These are phyloP conservation scores for Boloria selene DNA, from an alignment of 2,888 invertebrate species.

Conservation along the genomic window DNA sequence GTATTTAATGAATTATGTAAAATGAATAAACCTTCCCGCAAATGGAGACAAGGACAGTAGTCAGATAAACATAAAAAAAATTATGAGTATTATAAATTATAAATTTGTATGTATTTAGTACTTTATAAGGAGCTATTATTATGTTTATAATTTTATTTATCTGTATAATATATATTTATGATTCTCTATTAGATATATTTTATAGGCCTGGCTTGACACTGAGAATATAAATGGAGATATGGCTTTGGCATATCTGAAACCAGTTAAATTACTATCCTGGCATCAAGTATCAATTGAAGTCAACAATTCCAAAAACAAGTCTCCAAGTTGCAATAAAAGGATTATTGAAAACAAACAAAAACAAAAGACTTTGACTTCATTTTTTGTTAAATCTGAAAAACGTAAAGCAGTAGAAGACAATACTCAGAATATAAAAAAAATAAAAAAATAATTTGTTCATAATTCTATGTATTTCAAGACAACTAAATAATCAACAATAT, in stretches of 20 bases:
- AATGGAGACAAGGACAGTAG: too few species aligned
- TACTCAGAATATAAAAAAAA: slow-evolving; percentile 48
- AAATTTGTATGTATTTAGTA: too few species aligned
- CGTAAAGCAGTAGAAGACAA: slow-evolving; percentile 50
- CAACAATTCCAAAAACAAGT: slow-evolving; percentile 88
- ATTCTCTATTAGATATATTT: slow-evolving; percentile 31
- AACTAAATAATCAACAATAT: neutral
- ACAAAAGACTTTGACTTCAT: slow-evolving; percentile 73
- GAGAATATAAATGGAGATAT: slow-evolving; percentile 75
- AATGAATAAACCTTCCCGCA: too few species aligned
- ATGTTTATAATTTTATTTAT: neutral
- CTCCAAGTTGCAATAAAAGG: slow-evolving; percentile 81
- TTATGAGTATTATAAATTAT: too few species aligned
- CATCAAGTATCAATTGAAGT: slow-evolving; percentile 87
- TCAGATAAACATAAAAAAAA: too few species aligned
- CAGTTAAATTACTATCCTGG: slow-evolving; percentile 81
- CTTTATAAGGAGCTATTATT: too few species aligned
- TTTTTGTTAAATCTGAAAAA: slow-evolving; percentile 65
- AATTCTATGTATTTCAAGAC: neutral
- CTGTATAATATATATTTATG: neutral
- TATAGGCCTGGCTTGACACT: slow-evolving; percentile 86
- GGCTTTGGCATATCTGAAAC: slow-evolving; percentile 81
- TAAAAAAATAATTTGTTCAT: slow-evolving; percentile 42
- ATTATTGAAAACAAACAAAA: slow-evolving; percentile 57
- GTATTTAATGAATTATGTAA: neutral